These are phyloP conservation scores for Dipodomys merriami DNA, from an alignment of 2,113 vertebrate species.

Conservation along the genomic window DNA sequence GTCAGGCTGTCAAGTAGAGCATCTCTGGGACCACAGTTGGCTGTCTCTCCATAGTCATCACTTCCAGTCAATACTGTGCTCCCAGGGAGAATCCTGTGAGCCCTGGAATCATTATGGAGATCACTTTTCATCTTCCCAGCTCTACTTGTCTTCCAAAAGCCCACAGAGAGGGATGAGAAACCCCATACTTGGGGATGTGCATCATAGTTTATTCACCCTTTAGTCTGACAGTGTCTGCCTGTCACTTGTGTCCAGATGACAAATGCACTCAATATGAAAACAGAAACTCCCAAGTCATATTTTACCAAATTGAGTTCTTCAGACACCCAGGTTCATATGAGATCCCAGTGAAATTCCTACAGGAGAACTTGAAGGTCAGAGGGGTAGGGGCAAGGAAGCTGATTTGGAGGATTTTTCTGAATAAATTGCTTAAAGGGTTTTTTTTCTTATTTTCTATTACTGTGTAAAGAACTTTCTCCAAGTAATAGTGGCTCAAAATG, in stretches of 20 bases:
- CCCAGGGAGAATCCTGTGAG: not conserved
- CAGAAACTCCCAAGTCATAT: conserved; percentile 44
- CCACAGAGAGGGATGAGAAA: not conserved
- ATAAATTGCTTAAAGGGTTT: conserved; percentile 18
- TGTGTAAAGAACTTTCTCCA: not conserved
- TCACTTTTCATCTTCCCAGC: not conserved
- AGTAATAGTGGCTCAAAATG: not conserved
- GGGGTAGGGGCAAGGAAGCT: not conserved
- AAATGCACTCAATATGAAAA: conserved; percentile 55
- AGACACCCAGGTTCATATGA: not conserved
- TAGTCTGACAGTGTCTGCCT: not conserved
- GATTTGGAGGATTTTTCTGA: not conserved
- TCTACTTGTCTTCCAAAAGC: not conserved
- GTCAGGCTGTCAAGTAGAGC: not conserved
- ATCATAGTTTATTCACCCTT: not conserved
- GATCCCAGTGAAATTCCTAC: not conserved
- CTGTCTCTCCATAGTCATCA: not conserved
- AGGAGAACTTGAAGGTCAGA: not conserved
- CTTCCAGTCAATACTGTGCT: not conserved
- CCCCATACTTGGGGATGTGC: not conserved
- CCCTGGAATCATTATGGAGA: not conserved
- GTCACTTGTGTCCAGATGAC: conserved; percentile 26
- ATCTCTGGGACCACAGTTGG: not conserved
- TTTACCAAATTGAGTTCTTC: conserved; percentile 46
- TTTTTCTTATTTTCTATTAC: not conserved